A percentile compares a stretch with the other conserved stretches of the same genome.
These are phyloP conservation scores for Oithona nana DNA, from an alignment of 2,888 invertebrate genomes.

Conservation along the genomic window DNA sequence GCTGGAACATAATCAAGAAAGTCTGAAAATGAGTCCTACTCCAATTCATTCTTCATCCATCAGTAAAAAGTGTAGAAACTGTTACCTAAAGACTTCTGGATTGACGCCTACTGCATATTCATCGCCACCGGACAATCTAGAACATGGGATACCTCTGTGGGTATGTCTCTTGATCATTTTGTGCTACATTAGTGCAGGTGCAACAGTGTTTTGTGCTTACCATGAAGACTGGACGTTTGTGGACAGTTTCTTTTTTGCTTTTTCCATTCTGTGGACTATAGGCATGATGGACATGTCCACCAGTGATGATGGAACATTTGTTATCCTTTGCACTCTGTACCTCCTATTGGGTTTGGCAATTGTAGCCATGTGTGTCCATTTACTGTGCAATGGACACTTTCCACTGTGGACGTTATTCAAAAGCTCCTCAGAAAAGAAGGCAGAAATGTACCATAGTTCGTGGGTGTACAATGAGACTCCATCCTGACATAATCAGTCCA, in stretches of 20 bases:
- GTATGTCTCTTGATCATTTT: background rate
- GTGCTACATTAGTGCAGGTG: background rate
- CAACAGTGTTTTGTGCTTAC: background rate
- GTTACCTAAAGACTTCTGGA: too few relatives aligned
- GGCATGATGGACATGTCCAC: background rate
- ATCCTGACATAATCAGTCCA: background rate
- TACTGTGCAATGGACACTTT: background rate
- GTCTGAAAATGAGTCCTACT: background rate
- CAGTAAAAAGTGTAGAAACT: too few relatives aligned
- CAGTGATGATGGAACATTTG: background rate
- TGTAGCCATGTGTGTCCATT: conserved; percentile 39
- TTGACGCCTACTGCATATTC: background rate
- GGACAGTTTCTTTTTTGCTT: background rate
- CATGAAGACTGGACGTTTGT: background rate
- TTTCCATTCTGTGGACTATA: background rate
- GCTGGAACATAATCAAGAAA: background rate
- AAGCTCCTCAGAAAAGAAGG: background rate
- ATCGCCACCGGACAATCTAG: too few relatives aligned
- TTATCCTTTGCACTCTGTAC: conserved; percentile 37
- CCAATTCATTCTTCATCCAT: background rate
- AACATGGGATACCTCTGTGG: background rate
- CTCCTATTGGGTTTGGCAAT: conserved; percentile 68
- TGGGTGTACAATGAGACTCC: background rate
- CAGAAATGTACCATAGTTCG: background rate
- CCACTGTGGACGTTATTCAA: background rate